These are phyloP conservation scores for Taeniopygia guttata DNA, from an alignment of 2,797 vertebrate genomes.

Conservation along the genomic window DNA sequence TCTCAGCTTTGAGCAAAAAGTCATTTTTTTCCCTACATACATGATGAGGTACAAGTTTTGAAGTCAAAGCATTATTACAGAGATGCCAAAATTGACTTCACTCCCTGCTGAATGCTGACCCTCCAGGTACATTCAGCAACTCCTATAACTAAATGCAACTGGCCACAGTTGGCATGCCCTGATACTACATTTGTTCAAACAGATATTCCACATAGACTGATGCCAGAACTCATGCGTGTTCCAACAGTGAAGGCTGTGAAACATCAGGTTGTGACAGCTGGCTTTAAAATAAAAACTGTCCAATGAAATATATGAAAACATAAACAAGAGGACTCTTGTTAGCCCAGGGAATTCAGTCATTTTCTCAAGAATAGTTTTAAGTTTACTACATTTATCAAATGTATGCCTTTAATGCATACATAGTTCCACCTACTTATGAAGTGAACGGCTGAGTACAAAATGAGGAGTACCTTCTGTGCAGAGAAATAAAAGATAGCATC, in stretches of 20 bases:
- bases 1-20: neutral
- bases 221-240: conserved; percentile 45
- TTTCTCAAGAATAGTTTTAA: conserved; percentile 36
- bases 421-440: neutral
- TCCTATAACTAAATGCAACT: conserved; percentile 39
- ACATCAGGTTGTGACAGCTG: conserved; percentile 65
- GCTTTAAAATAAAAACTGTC: conserved; percentile 60
- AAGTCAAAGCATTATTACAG: conserved; percentile 2
- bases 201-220: conserved; percentile 7
- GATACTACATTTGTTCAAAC: conserved; percentile 40
- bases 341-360: conserved; percentile 8
- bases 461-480: neutral
- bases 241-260: conserved; percentile 57
- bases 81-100: conserved; percentile 33
- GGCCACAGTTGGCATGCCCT: conserved; percentile 19
- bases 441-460: neutral
- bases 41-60: neutral
- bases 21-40: neutral
- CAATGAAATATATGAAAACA: conserved; percentile 57
- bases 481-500: neutral
- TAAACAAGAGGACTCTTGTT: conserved; percentile 54
- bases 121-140: conserved; percentile 44
- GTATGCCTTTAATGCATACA: neutral
- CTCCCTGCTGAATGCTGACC: neutral
- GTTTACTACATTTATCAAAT: neutral